These are phyloP conservation scores for Protobothrops flavoviridis DNA, from an alignment of 2,113 vertebrate genomes.

Conservation along the genomic window DNA sequence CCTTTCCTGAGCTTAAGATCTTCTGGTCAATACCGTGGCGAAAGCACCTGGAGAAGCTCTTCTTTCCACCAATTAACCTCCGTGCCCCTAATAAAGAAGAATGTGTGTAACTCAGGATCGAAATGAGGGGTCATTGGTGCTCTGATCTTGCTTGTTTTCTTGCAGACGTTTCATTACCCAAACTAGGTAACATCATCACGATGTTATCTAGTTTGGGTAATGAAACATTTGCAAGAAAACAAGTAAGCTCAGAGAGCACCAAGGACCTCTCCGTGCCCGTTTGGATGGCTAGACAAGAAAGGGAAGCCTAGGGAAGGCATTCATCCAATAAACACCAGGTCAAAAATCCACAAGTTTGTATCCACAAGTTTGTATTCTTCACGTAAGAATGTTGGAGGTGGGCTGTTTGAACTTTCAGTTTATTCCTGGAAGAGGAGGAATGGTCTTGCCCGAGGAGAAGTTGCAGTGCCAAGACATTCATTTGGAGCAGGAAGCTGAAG, in stretches of 20 bases:
- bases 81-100: neutral
- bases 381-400: neutral
- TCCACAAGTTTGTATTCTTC: neutral
- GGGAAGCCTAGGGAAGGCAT: neutral
- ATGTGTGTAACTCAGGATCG: neutral
- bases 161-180: neutral
- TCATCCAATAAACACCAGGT: neutral
- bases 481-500: neutral
- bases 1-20: neutral
- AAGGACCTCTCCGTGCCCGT: neutral
- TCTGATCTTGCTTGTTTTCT: neutral
- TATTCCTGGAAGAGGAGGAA: neutral
- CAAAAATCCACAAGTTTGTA: neutral
- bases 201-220: neutral
- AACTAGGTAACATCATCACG: neutral
- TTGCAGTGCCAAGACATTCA: neutral
- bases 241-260: no score
- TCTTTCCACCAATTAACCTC: neutral
- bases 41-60: neutral
- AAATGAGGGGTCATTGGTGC: neutral
- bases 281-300: neutral
- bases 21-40: neutral
- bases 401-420: neutral
- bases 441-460: neutral
- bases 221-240: neutral